phyloP scores from a whole-genome alignment of 2,797 vertebrate species.

The Setipinna tenuifilis region DNA sequence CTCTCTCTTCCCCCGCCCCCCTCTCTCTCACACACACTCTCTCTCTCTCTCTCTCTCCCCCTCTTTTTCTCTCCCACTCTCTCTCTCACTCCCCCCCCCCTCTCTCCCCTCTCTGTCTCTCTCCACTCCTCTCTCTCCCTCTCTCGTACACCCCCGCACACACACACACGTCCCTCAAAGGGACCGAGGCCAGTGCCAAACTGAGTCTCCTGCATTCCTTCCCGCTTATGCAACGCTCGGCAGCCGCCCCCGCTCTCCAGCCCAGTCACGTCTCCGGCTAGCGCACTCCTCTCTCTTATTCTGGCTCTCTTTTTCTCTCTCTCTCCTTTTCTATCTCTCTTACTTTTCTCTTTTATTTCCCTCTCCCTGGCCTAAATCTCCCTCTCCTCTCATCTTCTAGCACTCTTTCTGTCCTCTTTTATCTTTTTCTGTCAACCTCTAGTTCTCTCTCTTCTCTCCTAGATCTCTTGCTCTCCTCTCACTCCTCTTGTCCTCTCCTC shows the following conservation, averaged over 20 bases:
- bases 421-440: too few relatives aligned
- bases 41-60: too few relatives aligned
- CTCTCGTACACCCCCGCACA: neutral
- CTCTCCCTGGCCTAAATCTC: too few relatives aligned
- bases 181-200: conserved; percentile 48
- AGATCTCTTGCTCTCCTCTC: neutral
- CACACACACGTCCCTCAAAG: conserved; percentile 21
- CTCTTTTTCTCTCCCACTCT: neutral
- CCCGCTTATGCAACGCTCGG: conserved; percentile 54
- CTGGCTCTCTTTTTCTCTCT: neutral
- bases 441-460: neutral
- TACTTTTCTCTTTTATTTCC: neutral
- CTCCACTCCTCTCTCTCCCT: neutral
- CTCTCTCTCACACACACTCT: neutral
- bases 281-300: conserved; percentile 17
- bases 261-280: neutral
- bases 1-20: neutral
- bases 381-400: conserved; percentile 2
- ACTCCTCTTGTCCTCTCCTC: conserved; percentile 1
- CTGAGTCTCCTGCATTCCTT: conserved; percentile 53
- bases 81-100: neutral
- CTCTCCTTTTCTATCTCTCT: neutral
- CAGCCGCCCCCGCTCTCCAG: conserved; percentile 18
- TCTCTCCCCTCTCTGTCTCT: neutral
- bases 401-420: too few relatives aligned